Conservation (phyloP, 2,113 vertebrate genomes). For the Paramisgurnus dabryanus region DNA sequence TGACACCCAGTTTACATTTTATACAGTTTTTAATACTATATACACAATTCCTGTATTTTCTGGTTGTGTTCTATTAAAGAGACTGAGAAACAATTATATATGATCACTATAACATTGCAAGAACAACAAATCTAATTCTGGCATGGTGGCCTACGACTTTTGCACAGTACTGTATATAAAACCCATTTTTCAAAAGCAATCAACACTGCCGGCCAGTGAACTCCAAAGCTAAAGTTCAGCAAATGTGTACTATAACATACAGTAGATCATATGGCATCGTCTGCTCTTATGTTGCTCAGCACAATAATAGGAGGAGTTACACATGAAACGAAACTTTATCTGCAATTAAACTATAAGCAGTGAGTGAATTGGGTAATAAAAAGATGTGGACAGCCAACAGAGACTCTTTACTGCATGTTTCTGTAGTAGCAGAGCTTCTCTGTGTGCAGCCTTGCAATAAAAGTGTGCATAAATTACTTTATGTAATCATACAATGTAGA, state of each 20-base stretch:
- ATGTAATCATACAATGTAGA: conserved; percentile 99
- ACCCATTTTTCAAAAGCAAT: no score
- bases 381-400: conserved; percentile 29
- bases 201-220: background rate
- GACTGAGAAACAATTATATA: no score
- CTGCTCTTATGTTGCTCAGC: background rate
- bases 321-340: background rate
- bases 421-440: conserved; percentile 79
- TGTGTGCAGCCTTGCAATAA: conserved; percentile 87
- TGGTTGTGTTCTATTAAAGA: no score
- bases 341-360: background rate
- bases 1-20: no score
- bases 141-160: no score
- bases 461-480: conserved; percentile 98
- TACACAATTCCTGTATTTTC: no score
- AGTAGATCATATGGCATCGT: background rate
- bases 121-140: no score
- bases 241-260: background rate
- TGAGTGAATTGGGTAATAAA: conserved; percentile 23
- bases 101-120: no score
- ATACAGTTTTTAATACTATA: no score
- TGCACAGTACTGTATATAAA: no score
- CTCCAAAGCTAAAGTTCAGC: background rate
- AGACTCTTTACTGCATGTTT: conserved; percentile 45
- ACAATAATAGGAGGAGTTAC: background rate